Evolutionary conservation across 1,140 invertebrate species (phyloP).

Genomic region (Drosophila nasuta): DNA sequence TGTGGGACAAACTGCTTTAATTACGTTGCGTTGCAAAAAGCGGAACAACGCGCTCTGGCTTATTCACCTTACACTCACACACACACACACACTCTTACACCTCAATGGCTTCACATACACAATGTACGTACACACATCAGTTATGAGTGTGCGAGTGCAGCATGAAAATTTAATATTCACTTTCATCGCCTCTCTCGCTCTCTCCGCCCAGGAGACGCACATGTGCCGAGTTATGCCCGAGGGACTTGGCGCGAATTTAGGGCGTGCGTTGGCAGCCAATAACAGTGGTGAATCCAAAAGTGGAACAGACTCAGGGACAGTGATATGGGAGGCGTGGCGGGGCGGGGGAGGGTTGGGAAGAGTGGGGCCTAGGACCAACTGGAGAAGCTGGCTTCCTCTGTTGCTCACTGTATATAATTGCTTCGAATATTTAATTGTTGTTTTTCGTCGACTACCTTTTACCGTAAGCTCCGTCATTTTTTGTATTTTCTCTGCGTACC

Average conservation of each 20-base stretch:
- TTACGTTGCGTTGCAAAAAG: slow-evolving; percentile 59
- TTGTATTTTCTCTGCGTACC: slow-evolving; percentile 23
- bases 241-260: slow-evolving; percentile 50
- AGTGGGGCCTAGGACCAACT: not conserved
- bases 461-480: slow-evolving; percentile 25
- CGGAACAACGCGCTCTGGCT: slow-evolving; percentile 22
- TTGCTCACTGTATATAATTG: slow-evolving; percentile 52
- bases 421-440: slow-evolving; percentile 70
- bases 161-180: slow-evolving; percentile 41
- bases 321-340: not conserved
- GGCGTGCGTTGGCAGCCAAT: slow-evolving; percentile 61
- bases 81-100: slow-evolving; percentile 6
- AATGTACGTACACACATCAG: not conserved
- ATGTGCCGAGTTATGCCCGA: slow-evolving; percentile 51
- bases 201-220: slow-evolving; percentile 21
- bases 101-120: not conserved
- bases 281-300: slow-evolving; percentile 16
- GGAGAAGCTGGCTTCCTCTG: slow-evolving; percentile 6
- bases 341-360: not conserved
- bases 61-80: not conserved
- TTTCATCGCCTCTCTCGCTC: slow-evolving; percentile 1
- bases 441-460: slow-evolving; percentile 22
- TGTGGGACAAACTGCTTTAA: slow-evolving; percentile 76
- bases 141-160: slow-evolving; percentile 21
- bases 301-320: not conserved